These are phyloP conservation scores for Ophion obscuratus DNA, from an alignment of 2,888 invertebrate species.

Conservation along the genomic window DNA sequence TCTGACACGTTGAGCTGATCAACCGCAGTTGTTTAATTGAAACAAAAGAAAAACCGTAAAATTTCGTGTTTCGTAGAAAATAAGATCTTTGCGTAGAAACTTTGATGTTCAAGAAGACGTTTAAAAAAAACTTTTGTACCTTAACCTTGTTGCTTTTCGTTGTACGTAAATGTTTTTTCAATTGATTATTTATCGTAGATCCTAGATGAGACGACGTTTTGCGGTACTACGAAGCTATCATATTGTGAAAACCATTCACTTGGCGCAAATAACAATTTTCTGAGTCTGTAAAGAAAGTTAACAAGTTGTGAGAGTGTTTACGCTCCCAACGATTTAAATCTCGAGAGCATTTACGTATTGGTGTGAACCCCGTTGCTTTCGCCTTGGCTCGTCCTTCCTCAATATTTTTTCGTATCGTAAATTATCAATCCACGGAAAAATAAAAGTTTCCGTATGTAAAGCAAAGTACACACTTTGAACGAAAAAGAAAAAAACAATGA, in stretches of 20 bases:
- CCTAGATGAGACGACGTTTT: too few species aligned
- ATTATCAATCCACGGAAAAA: slow-evolving; percentile 33
- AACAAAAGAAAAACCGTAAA: background rate
- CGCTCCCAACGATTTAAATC: background rate
- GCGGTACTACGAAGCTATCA: too few species aligned
- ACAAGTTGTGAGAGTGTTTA: background rate
- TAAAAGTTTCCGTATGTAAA: slow-evolving; percentile 5
- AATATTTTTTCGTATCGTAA: slow-evolving; percentile 41
- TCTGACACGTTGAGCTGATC: background rate
- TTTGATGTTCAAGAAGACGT: too few species aligned
- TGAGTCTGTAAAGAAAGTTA: background rate
- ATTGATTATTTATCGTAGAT: too few species aligned
- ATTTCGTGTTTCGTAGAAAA: background rate
- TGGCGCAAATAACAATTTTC: background rate
- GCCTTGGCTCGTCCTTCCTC: slow-evolving; percentile 56
- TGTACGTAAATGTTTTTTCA: too few species aligned
- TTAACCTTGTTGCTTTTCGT: too few species aligned
- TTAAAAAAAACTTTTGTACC: too few species aligned
- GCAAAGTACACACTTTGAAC: slow-evolving; percentile 5
- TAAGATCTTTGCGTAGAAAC: background rate
- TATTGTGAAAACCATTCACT: background rate
- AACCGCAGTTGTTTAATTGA: background rate
- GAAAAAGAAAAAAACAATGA: slow-evolving; percentile 19
- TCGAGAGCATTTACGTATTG: slow-evolving; percentile 25
- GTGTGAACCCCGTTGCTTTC: slow-evolving; percentile 57